These are phyloP conservation scores for Microcebus tavaratra DNA, from an alignment of 2,113 vertebrate genomes.

Conservation along the genomic window DNA sequence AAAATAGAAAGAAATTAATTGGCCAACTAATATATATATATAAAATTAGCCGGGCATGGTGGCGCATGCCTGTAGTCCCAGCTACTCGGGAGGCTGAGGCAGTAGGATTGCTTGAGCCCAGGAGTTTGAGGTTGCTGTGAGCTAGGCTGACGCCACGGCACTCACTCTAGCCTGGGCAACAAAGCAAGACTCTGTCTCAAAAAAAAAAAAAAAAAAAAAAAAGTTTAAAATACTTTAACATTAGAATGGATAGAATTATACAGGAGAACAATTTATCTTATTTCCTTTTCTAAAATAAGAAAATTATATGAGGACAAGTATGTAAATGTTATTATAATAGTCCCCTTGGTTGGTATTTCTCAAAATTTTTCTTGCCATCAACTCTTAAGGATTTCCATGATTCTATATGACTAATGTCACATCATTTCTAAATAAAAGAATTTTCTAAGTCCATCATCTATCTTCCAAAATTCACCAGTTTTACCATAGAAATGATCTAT, in stretches of 20 bases:
- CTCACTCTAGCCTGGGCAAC: no score
- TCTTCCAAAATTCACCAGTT: constrained; percentile 13
- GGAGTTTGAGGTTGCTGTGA: no score
- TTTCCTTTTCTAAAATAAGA: constrained; percentile 40
- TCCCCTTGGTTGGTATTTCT: background rate
- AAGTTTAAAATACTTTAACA: constrained; percentile 35
- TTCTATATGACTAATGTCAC: background rate
- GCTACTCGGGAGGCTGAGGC: no score
- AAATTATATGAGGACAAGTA: constrained; percentile 13
- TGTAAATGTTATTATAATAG: constrained; percentile 20
- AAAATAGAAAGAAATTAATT: no score
- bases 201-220: background rate
- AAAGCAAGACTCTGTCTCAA: no score
- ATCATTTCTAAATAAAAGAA: constrained; percentile 23
- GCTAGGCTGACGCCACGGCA: no score
- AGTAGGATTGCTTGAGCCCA: no score
- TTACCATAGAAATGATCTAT: constrained; percentile 11
- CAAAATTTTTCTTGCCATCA: constrained; percentile 10
- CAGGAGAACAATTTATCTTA: background rate
- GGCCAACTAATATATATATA: no score
- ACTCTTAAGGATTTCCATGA: constrained; percentile 13
- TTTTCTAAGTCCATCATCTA: constrained; percentile 28
- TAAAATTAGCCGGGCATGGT: no score
- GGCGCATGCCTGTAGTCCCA: no score
- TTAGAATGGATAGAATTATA: constrained; percentile 9